Evolutionary conservation across 2,888 invertebrate species (phyloP).

Genomic region (Odontocolon sp.): DNA sequence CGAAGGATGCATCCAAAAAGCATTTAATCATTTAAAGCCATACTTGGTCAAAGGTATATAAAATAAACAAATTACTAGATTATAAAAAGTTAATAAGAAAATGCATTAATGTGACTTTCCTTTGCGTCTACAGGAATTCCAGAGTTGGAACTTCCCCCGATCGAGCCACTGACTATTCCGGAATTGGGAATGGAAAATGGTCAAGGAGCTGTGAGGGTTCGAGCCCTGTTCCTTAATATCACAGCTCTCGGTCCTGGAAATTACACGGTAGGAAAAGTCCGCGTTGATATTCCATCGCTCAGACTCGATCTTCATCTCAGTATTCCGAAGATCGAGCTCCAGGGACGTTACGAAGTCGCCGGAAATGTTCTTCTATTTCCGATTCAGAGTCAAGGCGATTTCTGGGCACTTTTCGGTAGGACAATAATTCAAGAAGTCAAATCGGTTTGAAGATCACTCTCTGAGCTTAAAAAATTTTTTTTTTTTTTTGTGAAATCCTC

Average conservation of each 20-base stretch:
- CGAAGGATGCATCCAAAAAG: constrained; percentile 86
- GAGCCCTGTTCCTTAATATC: constrained; percentile 88
- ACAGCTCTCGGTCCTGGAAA: constrained; percentile 90
- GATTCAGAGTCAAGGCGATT: constrained; percentile 89
- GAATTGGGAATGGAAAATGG: constrained; percentile 90
- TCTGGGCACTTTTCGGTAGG: constrained; percentile 91
- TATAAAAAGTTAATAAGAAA: neutral
- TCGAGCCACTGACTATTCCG: constrained; percentile 88
- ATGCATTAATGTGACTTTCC: constrained; percentile 83
- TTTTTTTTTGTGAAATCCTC: constrained; percentile 62
- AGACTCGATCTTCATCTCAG: constrained; percentile 76
- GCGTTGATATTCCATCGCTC: constrained; percentile 72
- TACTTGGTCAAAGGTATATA: constrained; percentile 84
- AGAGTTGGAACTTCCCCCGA: constrained; percentile 88
- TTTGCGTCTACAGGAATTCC: constrained; percentile 83
- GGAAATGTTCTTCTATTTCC: constrained; percentile 91
- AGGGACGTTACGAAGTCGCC: constrained; percentile 89
- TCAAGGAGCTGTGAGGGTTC: constrained; percentile 88
- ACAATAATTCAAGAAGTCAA: constrained; percentile 58
- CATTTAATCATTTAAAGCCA: constrained; percentile 88
- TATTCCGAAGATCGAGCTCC: constrained; percentile 88
- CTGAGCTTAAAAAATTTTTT: neutral
- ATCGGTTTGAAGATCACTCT: neutral
- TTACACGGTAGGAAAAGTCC: constrained; percentile 86
- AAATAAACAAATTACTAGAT: neutral